A percentile compares a stretch with the other conserved stretches of the same genome.
Conservation (phyloP, 2,113 vertebrate genomes). For the Cyanocitta stelleri region DNA sequence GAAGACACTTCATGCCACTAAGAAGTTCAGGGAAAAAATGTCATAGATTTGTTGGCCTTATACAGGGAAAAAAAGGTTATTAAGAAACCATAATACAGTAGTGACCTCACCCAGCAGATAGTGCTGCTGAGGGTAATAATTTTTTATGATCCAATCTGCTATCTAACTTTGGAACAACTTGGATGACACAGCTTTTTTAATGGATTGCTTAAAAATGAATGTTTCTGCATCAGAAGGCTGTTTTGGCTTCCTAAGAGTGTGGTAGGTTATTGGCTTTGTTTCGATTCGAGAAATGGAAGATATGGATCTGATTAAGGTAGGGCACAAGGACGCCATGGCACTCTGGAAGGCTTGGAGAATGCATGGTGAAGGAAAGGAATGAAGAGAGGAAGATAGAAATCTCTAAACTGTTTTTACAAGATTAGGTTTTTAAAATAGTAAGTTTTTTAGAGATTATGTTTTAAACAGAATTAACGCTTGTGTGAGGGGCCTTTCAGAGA, state of each 20-base stretch:
- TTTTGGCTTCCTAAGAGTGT: not conserved
- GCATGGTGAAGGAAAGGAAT: not conserved
- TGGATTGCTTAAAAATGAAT: not conserved
- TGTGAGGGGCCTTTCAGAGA: not conserved
- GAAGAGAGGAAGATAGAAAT: not conserved
- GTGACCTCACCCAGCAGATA: not conserved
- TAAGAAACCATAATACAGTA: not conserved
- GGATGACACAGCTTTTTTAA: not conserved
- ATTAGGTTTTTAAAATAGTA: not conserved
- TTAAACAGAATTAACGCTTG: not conserved
- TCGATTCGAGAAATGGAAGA: not conserved
- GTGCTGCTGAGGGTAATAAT: not conserved
- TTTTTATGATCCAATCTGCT: constrained; percentile 19
- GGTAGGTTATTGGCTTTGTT: not conserved
- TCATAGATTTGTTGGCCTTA: not conserved
- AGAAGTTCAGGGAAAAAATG: not conserved
- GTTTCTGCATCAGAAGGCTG: not conserved
- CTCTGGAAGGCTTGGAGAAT: not conserved
- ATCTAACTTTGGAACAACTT: not conserved
- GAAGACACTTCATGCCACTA: not conserved
- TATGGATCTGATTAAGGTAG: not conserved
- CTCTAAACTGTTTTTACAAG: not conserved
- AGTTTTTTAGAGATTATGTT: not conserved
- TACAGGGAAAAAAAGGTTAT: not conserved
- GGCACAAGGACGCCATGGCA: not conserved